Conservation (phyloP, 2,888 invertebrate species). For the Hoplodrina ambigua region DNA sequence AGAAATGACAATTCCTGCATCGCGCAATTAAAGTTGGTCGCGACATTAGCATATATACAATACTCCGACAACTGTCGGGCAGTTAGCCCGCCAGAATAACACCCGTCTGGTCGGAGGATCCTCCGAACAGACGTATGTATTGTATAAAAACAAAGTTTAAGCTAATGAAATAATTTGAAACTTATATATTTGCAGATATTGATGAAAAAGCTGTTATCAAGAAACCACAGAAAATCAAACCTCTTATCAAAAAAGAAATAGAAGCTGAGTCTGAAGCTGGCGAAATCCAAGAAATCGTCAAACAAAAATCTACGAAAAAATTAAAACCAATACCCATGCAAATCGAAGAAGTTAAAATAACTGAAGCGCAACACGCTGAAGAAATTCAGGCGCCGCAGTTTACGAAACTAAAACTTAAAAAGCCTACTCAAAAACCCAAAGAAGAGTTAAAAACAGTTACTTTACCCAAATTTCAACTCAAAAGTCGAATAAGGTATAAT, state of each 20-base stretch:
- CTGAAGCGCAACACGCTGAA: conserved; percentile 91
- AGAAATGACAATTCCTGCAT: too few relatives aligned
- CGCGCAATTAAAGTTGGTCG: too few relatives aligned
- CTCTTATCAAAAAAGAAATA: conserved; percentile 23
- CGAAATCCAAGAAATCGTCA: conserved; percentile 15
- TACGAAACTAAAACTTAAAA: conserved; percentile 92
- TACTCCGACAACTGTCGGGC: too few relatives aligned
- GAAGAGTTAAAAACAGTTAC: conserved; percentile 78
- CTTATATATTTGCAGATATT: conserved; percentile 34
- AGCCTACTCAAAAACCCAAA: conserved; percentile 88
- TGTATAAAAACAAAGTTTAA: background rate
- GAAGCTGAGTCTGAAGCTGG: conserved; percentile 28
- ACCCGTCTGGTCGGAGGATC: too few relatives aligned
- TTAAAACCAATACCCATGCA: conserved; percentile 86
- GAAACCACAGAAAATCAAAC: conserved; percentile 39
- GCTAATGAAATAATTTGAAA: conserved; percentile 24
- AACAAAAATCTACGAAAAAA: conserved; percentile 62
- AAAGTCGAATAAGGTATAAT: conserved; percentile 92
- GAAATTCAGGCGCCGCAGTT: conserved; percentile 91
- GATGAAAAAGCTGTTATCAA: conserved; percentile 36
- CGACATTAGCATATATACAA: too few relatives aligned
- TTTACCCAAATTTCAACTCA: conserved; percentile 92
- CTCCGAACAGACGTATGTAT: too few relatives aligned
- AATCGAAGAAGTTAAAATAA: conserved; percentile 91
- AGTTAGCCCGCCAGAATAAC: too few relatives aligned